Evolutionary conservation across 2,113 vertebrate species (phyloP).

Genomic region (Cavia aperea): DNA sequence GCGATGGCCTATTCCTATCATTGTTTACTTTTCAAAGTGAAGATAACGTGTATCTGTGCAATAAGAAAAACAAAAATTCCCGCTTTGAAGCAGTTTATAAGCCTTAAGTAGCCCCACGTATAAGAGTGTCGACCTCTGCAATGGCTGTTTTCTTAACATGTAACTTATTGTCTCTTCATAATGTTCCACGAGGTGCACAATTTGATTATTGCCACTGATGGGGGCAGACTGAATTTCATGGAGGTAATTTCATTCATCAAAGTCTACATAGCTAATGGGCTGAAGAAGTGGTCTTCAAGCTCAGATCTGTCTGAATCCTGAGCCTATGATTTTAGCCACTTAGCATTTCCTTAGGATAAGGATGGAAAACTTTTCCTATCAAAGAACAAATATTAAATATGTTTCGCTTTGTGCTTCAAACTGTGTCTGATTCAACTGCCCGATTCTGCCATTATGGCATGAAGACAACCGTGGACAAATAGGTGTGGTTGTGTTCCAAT

Average conservation of each 20-base stretch:
- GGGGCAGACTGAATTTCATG: neutral
- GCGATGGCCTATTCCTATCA: neutral
- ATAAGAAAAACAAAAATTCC: neutral
- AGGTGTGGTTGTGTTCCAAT: neutral
- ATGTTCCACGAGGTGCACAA: neutral
- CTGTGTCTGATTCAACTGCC: neutral
- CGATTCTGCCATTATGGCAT: neutral
- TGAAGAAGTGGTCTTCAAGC: neutral
- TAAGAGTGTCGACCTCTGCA: neutral
- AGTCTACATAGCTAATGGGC: neutral
- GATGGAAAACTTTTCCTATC: neutral
- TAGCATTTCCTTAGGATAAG: neutral
- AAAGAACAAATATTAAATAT: neutral
- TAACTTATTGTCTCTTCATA: neutral
- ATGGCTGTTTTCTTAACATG: neutral
- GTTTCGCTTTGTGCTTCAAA: neutral
- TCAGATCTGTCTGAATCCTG: neutral
- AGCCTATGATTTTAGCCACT: neutral
- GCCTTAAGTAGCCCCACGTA: accelerated
- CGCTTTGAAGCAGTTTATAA: neutral
- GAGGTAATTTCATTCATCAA: neutral
- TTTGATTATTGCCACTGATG: neutral
- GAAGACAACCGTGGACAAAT: neutral
- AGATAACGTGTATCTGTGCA: neutral
- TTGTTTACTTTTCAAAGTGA: neutral